phyloP scores from a whole-genome alignment of 2,888 invertebrate genomes.

The Lydus trimaculatus region DNA sequence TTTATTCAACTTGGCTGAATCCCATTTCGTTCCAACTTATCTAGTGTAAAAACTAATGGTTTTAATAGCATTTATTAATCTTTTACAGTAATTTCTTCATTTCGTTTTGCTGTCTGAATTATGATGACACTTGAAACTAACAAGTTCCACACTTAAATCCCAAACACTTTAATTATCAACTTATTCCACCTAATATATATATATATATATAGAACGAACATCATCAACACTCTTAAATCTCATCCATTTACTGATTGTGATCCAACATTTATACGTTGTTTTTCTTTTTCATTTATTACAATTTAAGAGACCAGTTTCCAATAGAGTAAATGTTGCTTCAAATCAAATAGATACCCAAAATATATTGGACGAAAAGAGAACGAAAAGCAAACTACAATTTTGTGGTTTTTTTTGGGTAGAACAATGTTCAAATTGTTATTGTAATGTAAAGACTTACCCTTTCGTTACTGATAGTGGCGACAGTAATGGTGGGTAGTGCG shows the following conservation, averaged over 20 bases:
- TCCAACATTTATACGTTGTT: not conserved
- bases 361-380: not conserved
- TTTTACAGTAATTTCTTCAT: slow-evolving; percentile 8
- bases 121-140: slow-evolving; percentile 6
- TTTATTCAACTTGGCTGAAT: slow-evolving; percentile 4
- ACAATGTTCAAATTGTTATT: slow-evolving; percentile 17
- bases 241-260: not conserved
- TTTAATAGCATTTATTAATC: slow-evolving; percentile 2
- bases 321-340: not conserved
- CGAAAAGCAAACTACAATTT: not conserved
- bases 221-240: not conserved
- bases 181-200: not conserved
- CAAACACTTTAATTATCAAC: not conserved
- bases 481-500: slow-evolving; percentile 15
- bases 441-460: slow-evolving; percentile 28
- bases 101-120: not conserved
- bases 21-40: not conserved
- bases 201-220: no score
- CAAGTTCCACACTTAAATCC: slow-evolving; percentile 7
- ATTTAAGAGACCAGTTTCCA: not conserved
- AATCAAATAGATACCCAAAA: slow-evolving; percentile 1
- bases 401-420: not conserved
- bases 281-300: not conserved
- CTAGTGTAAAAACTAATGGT: slow-evolving; percentile 8
- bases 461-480: slow-evolving; percentile 19